Conservation (phyloP, 2,113 vertebrate genomes). For the Apodemus speciosus region DNA sequence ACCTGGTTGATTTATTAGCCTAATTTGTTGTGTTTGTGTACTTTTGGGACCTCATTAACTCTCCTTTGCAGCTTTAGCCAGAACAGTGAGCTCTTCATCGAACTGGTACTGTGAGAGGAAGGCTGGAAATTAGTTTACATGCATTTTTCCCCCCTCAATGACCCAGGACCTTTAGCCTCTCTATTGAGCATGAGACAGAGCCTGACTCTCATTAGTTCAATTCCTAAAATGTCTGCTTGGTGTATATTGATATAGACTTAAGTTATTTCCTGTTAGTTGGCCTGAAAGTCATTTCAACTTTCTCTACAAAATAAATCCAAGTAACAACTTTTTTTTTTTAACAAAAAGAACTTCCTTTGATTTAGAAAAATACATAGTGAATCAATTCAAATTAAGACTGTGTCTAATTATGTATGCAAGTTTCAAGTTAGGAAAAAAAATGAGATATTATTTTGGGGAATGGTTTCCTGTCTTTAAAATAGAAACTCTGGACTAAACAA, state of each 20-base stretch:
- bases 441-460: constrained; percentile 26
- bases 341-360: constrained; percentile 2
- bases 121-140: not conserved
- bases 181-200: not conserved
- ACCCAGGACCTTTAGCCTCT: not conserved
- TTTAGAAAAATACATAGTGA: constrained; percentile 35
- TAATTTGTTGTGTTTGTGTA: constrained; percentile 1
- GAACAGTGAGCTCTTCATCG: not conserved
- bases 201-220: not conserved
- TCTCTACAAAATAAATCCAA: constrained; percentile 30
- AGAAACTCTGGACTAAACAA: not conserved
- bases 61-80: not conserved
- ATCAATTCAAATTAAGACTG: constrained; percentile 50
- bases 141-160: not conserved
- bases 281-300: constrained; percentile 22
- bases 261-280: constrained; percentile 34
- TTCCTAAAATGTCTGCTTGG: not conserved
- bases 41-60: not conserved
- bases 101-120: not conserved
- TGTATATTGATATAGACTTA: not conserved
- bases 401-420: constrained; percentile 56
- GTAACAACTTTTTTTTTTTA: constrained; percentile 11
- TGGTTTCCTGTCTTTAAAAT: constrained; percentile 40
- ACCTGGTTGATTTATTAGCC: not conserved
- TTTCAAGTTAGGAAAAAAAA: constrained; percentile 21